Base-by-base conservation (phyloP, 2,888 invertebrate species). In the Drosophila demipolita region DNA sequence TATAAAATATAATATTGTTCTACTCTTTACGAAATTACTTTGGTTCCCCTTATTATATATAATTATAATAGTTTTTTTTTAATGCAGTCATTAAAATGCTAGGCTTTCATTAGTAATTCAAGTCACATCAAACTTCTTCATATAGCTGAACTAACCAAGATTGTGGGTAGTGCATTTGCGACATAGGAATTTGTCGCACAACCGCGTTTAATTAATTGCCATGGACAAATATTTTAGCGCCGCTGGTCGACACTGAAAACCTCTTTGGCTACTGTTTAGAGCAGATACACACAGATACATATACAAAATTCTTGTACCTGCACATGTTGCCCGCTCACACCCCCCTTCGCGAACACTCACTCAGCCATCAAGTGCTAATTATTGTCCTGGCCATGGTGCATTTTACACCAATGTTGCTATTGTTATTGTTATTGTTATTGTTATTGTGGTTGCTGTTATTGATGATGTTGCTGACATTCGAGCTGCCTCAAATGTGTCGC, bases 391-490 rank as follows among this genome's bases (percentile, higher is more conserved):
- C 42, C 49, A 58, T 60, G 55, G 38, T 29, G 49, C 72, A 62
- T 48, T 68, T 38, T 36, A 42, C 12, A 63, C 11, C n/a, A 36
- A 38, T 58, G 48, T 58, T 62, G 23, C 23, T 23, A 23, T 23
- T 23, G 23, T 23, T 23, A 23, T 23, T 58, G 20, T 17, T 55
- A 33, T 35, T 59, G 20, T 45, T 57, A 40, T 23, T 55, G 52
- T 53, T 60, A 29, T 15, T 45, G 32, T 33, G 52, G n/a, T n/a
- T 52, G 40, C 32, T 54, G 66, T 52, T 74, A 73, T 62, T 84
- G 83, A 77, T 87, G 70, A 72, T 83, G 78, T 62, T 75, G 83
- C 61, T 73, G 85, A 78, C 90, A 89, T 71, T 82, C 59, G 62
- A 70, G 69, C 52, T 61, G 71, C 61, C 77, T 42, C 69, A 78